These are phyloP conservation scores for Athene noctua DNA, from an alignment of 2,113 vertebrate genomes.

Conservation along the genomic window DNA sequence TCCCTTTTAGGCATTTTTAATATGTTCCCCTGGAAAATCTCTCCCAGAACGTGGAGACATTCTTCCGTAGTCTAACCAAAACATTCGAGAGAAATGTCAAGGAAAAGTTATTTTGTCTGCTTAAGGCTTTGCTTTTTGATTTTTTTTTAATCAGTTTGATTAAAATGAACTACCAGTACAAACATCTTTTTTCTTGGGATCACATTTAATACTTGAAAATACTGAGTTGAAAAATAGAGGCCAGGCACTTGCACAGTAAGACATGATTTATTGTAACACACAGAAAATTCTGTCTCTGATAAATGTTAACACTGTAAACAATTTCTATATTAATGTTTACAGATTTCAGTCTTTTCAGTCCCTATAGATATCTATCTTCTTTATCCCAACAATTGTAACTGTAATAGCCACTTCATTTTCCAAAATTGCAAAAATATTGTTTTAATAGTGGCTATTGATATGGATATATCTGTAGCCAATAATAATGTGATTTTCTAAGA, in stretches of 20 bases:
- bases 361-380: not conserved
- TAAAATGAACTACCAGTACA: not conserved
- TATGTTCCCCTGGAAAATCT: not conserved
- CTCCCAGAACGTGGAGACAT: not conserved
- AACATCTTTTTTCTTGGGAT: not conserved
- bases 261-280: not conserved
- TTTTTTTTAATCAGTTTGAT: not conserved
- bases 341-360: conserved; percentile 1
- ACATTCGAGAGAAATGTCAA: not conserved
- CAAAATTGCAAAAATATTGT: not conserved
- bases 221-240: not conserved
- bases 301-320: conserved; percentile 17
- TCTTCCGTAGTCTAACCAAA: not conserved
- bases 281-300: not conserved
- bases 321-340: conserved; percentile 10
- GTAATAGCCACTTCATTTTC: not conserved
- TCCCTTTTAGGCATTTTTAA: not conserved
- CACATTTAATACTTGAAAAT: not conserved
- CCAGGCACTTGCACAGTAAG: not conserved
- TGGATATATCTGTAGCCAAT: not conserved
- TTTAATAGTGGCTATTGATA: not conserved
- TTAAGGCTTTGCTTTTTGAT: not conserved
- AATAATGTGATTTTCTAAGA: not conserved
- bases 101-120: not conserved
- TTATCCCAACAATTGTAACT: not conserved